phyloP scores from a whole-genome alignment of 92 coral and sea anemone genomes.

The Zoanthus sansibaricus region DNA sequence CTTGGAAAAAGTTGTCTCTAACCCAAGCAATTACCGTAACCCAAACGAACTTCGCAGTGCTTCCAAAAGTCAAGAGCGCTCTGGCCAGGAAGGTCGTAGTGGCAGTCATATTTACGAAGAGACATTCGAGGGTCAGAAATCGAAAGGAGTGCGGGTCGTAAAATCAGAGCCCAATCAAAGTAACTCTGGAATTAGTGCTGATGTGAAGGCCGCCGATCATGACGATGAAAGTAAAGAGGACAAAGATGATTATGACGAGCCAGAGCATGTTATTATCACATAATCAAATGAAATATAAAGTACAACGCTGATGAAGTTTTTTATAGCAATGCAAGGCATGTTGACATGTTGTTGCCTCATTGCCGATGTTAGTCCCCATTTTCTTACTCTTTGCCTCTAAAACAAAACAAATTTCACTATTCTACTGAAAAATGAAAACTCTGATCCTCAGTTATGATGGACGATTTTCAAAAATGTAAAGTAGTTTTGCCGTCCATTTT shows the following conservation, averaged over 20 bases:
- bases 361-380: too few species aligned
- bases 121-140: neutral
- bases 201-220: neutral
- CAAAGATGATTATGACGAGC: neutral
- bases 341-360: too few species aligned
- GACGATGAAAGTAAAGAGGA: neutral
- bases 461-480: too few species aligned
- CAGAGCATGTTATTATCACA: neutral
- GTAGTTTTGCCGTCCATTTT: too few species aligned
- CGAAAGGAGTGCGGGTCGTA: neutral
- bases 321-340: too few species aligned
- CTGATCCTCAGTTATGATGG: too few species aligned
- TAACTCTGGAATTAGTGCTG: neutral
- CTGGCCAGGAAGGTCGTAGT: neutral
- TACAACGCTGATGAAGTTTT: too few species aligned
- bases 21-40: neutral
- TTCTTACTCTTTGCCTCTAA: too few species aligned
- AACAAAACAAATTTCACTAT: too few species aligned
- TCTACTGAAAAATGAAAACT: too few species aligned
- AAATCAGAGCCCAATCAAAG: neutral
- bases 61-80: neutral
- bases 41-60: neutral
- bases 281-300: neutral
- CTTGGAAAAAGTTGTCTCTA: neutral
- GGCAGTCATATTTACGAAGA: constrained; percentile 9